These are phyloP conservation scores for Trissoscelio sp. DNA, from an alignment of 2,888 invertebrate genomes.

Conservation along the genomic window DNA sequence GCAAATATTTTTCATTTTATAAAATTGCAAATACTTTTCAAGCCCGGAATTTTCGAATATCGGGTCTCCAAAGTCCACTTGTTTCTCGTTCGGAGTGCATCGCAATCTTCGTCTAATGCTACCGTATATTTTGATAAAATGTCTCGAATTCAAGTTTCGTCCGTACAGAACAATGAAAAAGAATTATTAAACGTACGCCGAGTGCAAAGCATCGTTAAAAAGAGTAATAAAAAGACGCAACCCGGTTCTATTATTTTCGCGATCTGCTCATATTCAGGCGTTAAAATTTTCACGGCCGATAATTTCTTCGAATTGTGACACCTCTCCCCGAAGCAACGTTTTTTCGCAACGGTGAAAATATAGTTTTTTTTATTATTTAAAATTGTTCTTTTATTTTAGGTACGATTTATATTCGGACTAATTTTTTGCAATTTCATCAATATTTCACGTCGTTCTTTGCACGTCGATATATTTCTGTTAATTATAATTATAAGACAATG, in stretches of 20 bases:
- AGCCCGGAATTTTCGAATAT: constrained; percentile 40
- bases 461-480: neutral
- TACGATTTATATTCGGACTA: no score
- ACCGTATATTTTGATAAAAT: constrained; percentile 22
- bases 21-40: constrained; percentile 45
- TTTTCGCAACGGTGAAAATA: constrained; percentile 4
- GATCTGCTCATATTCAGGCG: neutral
- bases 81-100: neutral
- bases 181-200: constrained; percentile 9
- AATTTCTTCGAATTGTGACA: constrained; percentile 11
- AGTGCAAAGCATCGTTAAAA: neutral
- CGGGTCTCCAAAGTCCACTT: constrained; percentile 41
- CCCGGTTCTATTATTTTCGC: neutral
- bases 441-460: neutral
- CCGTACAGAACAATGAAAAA: neutral
- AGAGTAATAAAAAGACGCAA: constrained; percentile 1
- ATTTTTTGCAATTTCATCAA: neutral
- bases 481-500: neutral
- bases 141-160: constrained; percentile 11
- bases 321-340: neutral
- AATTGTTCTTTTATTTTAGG: no score
- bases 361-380: neutral
- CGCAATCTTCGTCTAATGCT: constrained; percentile 13
- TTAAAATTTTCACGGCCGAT: constrained; percentile 22
- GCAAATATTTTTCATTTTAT: constrained; percentile 49